These are phyloP conservation scores for Erebia palarica DNA, from an alignment of 2,888 invertebrate genomes.

Conservation along the genomic window DNA sequence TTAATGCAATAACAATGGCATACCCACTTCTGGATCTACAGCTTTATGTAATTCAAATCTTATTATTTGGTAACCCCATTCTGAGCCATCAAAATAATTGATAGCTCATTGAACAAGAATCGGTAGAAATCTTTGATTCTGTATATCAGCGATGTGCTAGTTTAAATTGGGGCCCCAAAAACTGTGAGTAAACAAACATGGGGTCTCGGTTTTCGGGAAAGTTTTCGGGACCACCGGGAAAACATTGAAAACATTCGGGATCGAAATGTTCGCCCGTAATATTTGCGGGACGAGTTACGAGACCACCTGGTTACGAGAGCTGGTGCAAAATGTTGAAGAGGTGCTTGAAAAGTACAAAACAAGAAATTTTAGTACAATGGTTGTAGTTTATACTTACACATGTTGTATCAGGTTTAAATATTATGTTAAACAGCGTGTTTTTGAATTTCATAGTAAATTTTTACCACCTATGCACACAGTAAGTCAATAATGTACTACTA, in stretches of 20 bases:
- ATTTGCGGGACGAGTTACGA: constrained; percentile 60
- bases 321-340: background rate
- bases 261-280: constrained; percentile 59
- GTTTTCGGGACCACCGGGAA: constrained; percentile 61
- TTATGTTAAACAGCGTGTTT: too few relatives aligned
- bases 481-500: too few relatives aligned
- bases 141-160: constrained; percentile 53
- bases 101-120: background rate
- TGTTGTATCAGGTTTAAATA: too few relatives aligned
- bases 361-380: too few relatives aligned
- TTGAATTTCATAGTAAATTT: too few relatives aligned
- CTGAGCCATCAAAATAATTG: too few relatives aligned
- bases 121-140: background rate
- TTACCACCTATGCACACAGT: too few relatives aligned
- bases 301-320: constrained; percentile 30
- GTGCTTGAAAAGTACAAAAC: background rate
- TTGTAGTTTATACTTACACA: too few relatives aligned
- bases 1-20: too few relatives aligned
- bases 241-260: constrained; percentile 68
- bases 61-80: too few relatives aligned
- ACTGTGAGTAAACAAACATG: constrained; percentile 74
- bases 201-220: constrained; percentile 62
- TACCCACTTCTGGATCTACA: too few relatives aligned
- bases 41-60: too few relatives aligned
- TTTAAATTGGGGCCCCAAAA: constrained; percentile 80